Base-by-base conservation (phyloP, 2,888 invertebrate genomes). In the Choreutis nemorana region DNA sequence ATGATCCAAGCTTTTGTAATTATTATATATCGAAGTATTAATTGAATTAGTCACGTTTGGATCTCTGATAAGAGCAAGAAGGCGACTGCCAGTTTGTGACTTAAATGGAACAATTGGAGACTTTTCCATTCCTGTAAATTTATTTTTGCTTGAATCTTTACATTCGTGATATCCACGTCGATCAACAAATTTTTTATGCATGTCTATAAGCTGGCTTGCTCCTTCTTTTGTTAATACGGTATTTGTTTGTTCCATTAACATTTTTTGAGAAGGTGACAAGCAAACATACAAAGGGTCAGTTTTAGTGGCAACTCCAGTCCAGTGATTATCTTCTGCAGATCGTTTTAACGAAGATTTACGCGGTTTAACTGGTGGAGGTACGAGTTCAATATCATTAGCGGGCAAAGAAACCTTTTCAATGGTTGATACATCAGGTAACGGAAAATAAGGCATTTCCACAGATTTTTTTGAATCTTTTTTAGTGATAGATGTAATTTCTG, bases 261-360 rank as follows among this genome's bases (percentile, higher is more conserved):
- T 75, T 49, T 83, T 83, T 53, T 90, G 90, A 3, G 87, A 85
- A 0, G 90, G 90, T 1, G 90, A 90, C 7, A 90, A 70, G 46
- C 87, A 89, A 4, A 87, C 72, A 31, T 89, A 66, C 0, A 86
- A 49, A 26, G 81, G 79, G 48, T 87, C 84, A 16, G 70, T 64
- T 35, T 79, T 72, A 0, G 85, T 84, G 8, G 85, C 83, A 25
- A 87, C 44, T 2, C 83, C 86, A 35, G 85, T 68, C 86, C 86
- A 86, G 29, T 56, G 58, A 32, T 61, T 55, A 31, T 72, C 67
- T 31, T 70, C 75, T 29, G 66, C 60, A 20, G 62, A 40, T 41
- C 64, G 64, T 43, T 64, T 73, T 25, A 64, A 48, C n/a, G 78
- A 77, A 16, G 79, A 77, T 32, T 61, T 55, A 24, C 79, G 60